Conservation (phyloP, 2,113 vertebrate species). For the Centropristis striata region DNA sequence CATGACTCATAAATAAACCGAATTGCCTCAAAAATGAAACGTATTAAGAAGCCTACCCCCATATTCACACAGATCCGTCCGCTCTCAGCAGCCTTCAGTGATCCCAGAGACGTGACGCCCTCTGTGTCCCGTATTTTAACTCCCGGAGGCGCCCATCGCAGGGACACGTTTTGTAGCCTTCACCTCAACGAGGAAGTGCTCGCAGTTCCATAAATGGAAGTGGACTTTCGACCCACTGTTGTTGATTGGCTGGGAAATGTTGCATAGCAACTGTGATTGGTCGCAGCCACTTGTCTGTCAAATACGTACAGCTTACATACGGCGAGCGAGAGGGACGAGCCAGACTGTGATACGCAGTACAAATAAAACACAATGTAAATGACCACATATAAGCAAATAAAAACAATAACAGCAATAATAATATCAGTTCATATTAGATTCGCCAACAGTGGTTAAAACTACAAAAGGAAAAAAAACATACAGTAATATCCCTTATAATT, state of each 20-base stretch:
- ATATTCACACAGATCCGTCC: conserved; percentile 34
- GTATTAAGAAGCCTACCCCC: conserved; percentile 64
- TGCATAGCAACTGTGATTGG: conserved; percentile 69
- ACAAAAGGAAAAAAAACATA: conserved; percentile 19
- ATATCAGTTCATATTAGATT: conserved; percentile 5
- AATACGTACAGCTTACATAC: conserved; percentile 17
- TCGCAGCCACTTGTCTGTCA: conserved; percentile 35
- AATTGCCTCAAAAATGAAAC: neutral
- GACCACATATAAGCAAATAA: neutral
- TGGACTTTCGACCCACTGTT: neutral
- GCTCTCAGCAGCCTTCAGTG: too few species aligned
- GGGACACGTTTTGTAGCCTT: conserved; percentile 69
- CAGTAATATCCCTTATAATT: neutral
- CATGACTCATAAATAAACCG: conserved; percentile 21
- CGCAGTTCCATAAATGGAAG: conserved; percentile 53
- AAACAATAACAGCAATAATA: neutral
- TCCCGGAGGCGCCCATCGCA: conserved; percentile 27
- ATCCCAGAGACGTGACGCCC: neutral
- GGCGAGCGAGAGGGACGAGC: conserved; percentile 60
- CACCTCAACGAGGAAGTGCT: conserved; percentile 64
- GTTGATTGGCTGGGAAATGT: conserved; percentile 65
- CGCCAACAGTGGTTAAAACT: conserved; percentile 14
- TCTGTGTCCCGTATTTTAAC: neutral
- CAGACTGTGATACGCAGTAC: neutral
- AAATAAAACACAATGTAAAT: neutral